Conservation (phyloP, 2,888 invertebrate species). For the Ectemnius lituratus region DNA sequence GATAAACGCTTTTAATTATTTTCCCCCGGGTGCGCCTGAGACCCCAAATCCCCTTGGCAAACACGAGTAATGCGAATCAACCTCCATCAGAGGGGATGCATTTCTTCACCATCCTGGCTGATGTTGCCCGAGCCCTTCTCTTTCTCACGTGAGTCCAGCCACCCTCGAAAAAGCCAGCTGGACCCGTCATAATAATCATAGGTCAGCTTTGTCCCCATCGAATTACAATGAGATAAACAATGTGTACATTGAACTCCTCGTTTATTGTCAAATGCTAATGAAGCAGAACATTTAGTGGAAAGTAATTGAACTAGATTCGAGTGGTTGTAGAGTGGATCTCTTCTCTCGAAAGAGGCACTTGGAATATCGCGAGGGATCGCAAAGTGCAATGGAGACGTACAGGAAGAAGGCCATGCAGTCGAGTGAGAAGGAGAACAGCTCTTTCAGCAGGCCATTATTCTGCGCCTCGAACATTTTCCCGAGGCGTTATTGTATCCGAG, state of each 20-base stretch:
- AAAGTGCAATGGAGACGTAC: background rate
- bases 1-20: slow-evolving; percentile 70
- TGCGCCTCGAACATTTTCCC: slow-evolving; percentile 65
- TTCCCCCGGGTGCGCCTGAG: slow-evolving; percentile 40
- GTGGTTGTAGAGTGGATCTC: too few species aligned
- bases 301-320: too few species aligned
- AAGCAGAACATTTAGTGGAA: too few species aligned
- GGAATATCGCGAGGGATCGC: too few species aligned
- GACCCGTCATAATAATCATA: background rate
- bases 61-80: slow-evolving; percentile 60
- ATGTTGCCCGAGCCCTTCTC: background rate
- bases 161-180: background rate
- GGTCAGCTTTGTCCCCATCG: too few species aligned
- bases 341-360: too few species aligned
- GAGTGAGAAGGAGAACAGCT: slow-evolving; percentile 42
- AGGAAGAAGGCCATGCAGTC: slow-evolving; percentile 30
- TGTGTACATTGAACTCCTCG: too few species aligned
- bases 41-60: slow-evolving; percentile 62
- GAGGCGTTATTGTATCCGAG: slow-evolving; percentile 69
- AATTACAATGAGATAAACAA: too few species aligned
- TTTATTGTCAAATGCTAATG: too few species aligned
- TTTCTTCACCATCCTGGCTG: slow-evolving; percentile 28
- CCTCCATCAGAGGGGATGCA: slow-evolving; percentile 46
- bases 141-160: slow-evolving; percentile 15
- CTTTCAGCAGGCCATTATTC: slow-evolving; percentile 71